These are phyloP conservation scores for Drosophila lowei DNA, from an alignment of 1,140 invertebrate species.

Conservation along the genomic window DNA sequence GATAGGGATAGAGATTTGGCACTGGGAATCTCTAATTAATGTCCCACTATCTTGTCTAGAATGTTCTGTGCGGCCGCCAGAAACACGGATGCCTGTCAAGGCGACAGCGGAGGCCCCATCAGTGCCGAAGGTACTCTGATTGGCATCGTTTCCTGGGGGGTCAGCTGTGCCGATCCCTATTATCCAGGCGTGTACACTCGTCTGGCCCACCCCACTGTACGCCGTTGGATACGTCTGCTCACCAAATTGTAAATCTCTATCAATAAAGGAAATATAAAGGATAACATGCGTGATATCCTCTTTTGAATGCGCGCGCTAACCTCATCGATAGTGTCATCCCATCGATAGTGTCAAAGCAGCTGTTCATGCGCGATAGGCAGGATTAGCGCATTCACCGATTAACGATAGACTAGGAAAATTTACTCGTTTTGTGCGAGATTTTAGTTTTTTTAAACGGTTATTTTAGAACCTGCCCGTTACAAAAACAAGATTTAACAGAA, in stretches of 20 bases:
- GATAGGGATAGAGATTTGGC: slow-evolving; percentile 7
- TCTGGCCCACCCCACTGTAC: slow-evolving; percentile 80
- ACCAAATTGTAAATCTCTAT: slow-evolving; percentile 56
- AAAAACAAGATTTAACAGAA: too few relatives aligned
- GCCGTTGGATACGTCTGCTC: slow-evolving; percentile 73
- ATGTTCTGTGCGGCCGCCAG: slow-evolving; percentile 84
- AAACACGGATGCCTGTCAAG: slow-evolving; percentile 79
- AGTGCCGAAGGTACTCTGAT: slow-evolving; percentile 74
- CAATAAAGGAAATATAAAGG: slow-evolving; percentile 7
- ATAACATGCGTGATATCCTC: not conserved
- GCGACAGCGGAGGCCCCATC: slow-evolving; percentile 84
- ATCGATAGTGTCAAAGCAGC: slow-evolving; percentile 6
- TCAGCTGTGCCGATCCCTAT: slow-evolving; percentile 85
- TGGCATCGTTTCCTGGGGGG: slow-evolving; percentile 87
- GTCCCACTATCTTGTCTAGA: slow-evolving; percentile 41
- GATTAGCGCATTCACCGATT: not conserved
- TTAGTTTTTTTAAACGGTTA: slow-evolving; percentile 18
- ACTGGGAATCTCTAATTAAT: slow-evolving; percentile 16
- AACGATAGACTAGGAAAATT: slow-evolving; percentile 17
- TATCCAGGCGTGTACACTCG: slow-evolving; percentile 87
- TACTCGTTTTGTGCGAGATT: not conserved
- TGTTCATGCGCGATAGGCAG: not conserved
- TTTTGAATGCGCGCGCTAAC: not conserved
- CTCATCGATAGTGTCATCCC: not conserved
- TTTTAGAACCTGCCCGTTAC: not conserved